phyloP scores from a whole-genome alignment of 1,140 invertebrate genomes.

The Drosophila nannoptera region DNA sequence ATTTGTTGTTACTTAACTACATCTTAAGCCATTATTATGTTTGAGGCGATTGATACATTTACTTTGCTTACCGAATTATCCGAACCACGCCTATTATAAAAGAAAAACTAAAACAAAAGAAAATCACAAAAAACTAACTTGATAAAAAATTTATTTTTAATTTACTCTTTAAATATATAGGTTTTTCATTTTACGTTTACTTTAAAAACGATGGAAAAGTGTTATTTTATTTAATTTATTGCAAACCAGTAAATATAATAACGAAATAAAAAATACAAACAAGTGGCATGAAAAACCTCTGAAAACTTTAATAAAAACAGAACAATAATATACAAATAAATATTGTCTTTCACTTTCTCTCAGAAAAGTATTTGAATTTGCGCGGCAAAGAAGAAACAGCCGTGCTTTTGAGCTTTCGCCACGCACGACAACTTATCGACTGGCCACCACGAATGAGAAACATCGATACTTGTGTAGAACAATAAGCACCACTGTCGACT shows the following conservation, averaged over 20 bases:
- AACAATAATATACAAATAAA: slow-evolving; percentile 61
- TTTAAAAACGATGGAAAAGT: slow-evolving; percentile 52
- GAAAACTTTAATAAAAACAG: slow-evolving; percentile 68
- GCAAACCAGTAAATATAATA: slow-evolving; percentile 71
- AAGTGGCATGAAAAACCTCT: slow-evolving; percentile 62
- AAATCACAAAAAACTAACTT: slow-evolving; percentile 50
- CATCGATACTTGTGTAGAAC: not conserved
- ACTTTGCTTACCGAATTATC: slow-evolving; percentile 26
- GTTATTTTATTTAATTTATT: slow-evolving; percentile 71
- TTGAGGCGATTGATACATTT: slow-evolving; percentile 39
- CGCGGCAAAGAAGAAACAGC: slow-evolving; percentile 1
- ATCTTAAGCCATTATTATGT: slow-evolving; percentile 44
- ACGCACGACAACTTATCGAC: slow-evolving; percentile 14
- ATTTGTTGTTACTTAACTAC: slow-evolving; percentile 60
- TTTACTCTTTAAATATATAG: slow-evolving; percentile 56
- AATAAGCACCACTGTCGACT: slow-evolving; percentile 7
- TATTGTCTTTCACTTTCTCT: not conserved
- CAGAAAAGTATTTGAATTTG: slow-evolving; percentile 2
- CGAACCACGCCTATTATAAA: slow-evolving; percentile 40
- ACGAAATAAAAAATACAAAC: slow-evolving; percentile 68
- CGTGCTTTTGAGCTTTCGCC: slow-evolving; percentile 3
- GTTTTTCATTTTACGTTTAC: slow-evolving; percentile 42
- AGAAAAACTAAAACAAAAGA: no score
- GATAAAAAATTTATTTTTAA: slow-evolving; percentile 70
- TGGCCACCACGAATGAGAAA: not conserved